Percentiles rank a stretch among this genome's conserved stretches.
Conservation (phyloP, 2,888 invertebrate species). For the Rhyacophila evoluta region DNA sequence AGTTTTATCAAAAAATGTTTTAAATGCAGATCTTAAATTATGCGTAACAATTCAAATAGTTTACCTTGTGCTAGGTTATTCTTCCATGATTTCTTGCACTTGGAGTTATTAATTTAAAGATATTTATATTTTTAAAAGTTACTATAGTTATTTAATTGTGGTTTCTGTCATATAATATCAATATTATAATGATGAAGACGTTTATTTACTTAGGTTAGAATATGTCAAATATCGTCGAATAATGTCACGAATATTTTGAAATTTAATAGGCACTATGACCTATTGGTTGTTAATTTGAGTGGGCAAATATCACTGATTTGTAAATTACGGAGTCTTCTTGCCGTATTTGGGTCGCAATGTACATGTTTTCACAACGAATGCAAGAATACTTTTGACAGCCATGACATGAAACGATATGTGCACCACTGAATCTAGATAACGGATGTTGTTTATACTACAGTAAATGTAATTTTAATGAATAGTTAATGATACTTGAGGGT, state of each 20-base stretch:
- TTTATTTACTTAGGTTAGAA: slow-evolving; percentile 30
- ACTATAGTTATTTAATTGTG: not conserved
- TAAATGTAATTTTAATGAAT: not conserved
- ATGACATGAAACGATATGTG: slow-evolving; percentile 13
- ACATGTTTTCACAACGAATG: slow-evolving; percentile 40
- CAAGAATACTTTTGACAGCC: slow-evolving; percentile 39
- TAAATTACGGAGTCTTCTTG: slow-evolving; percentile 32
- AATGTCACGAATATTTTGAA: slow-evolving; percentile 25
- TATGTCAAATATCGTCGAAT: slow-evolving; percentile 28
- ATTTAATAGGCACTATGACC: not conserved
- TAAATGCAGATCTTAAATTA: not conserved
- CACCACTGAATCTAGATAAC: not conserved
- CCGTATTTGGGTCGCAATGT: slow-evolving; percentile 29
- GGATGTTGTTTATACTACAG: not conserved
- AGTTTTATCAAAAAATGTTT: not conserved
- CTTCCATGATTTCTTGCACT: not conserved
- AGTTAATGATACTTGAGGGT: not conserved
- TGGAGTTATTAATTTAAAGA: not conserved
- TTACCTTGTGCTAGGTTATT: not conserved
- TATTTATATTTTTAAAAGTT: not conserved
- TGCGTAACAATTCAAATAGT: not conserved
- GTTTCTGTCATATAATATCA: not conserved
- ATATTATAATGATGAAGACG: not conserved
- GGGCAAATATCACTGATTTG: slow-evolving; percentile 20
- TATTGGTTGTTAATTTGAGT: not conserved